phyloP scores from a whole-genome alignment of 2,113 vertebrate species.

The Hydrochoerus hydrochaeris region DNA sequence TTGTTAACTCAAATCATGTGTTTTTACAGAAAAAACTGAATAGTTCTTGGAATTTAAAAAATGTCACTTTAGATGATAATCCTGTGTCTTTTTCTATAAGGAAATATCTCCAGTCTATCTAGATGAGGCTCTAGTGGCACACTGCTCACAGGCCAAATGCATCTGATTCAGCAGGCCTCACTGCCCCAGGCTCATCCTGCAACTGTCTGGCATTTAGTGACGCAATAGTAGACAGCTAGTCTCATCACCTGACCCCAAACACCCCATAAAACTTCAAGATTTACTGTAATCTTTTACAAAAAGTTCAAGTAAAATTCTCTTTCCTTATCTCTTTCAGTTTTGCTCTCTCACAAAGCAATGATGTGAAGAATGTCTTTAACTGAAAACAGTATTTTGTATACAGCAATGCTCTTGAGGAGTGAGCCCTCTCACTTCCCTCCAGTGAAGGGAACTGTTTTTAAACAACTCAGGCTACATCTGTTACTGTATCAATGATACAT shows the following conservation, averaged over 20 bases:
- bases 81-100: not conserved
- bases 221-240: not conserved
- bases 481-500: not conserved
- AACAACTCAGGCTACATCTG: not conserved
- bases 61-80: slow-evolving; percentile 8
- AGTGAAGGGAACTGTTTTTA: not conserved
- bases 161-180: not conserved
- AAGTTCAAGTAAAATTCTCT: not conserved
- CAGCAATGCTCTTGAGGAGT: not conserved
- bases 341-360: not conserved
- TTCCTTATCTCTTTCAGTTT: not conserved
- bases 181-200: not conserved
- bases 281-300: not conserved
- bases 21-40: not conserved
- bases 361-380: not conserved
- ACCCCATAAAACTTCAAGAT: not conserved
- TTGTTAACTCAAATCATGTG: slow-evolving; percentile 47
- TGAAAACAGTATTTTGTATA: not conserved
- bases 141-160: not conserved
- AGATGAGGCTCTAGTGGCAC: not conserved
- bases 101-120: not conserved
- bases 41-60: not conserved
- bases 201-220: not conserved
- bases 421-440: not conserved
- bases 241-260: too few relatives aligned